Conservation (phyloP, 2,888 invertebrate genomes). For the Caenorhabditis macrosperma region DNA sequence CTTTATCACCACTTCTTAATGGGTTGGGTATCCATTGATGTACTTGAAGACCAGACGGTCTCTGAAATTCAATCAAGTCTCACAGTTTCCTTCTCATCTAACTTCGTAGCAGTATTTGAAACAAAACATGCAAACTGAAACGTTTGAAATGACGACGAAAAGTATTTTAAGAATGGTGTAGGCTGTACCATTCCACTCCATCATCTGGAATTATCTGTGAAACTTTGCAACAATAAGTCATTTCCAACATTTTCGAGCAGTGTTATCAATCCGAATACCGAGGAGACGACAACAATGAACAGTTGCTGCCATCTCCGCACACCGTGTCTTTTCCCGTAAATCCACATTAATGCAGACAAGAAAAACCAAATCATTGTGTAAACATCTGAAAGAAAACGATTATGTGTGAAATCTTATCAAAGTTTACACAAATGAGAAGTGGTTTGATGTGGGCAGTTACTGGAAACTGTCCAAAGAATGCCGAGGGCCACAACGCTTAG, state of each 20-base stretch:
- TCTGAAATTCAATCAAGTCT: conserved; percentile 2
- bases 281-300: background rate
- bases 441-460: background rate
- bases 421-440: conserved; percentile 9
- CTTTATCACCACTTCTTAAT: background rate
- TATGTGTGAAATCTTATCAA: background rate
- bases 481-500: conserved; percentile 18
- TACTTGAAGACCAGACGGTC: background rate
- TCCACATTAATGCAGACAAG: conserved; percentile 13
- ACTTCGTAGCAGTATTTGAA: conserved; percentile 35
- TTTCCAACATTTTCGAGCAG: conserved; percentile 8
- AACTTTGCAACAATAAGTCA: no score
- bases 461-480: conserved; percentile 1
- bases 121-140: background rate
- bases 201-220: conserved; percentile 4
- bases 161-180: background rate
- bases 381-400: background rate
- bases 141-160: background rate
- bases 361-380: conserved; percentile 2
- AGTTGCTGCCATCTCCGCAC: conserved; percentile 28
- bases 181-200: background rate
- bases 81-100: background rate
- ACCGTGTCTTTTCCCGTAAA: conserved; percentile 36
- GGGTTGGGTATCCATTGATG: conserved; percentile 20
- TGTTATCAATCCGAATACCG: background rate